Conservation (phyloP, 2,113 vertebrate genomes). For the Gasterosteus nipponicus region DNA sequence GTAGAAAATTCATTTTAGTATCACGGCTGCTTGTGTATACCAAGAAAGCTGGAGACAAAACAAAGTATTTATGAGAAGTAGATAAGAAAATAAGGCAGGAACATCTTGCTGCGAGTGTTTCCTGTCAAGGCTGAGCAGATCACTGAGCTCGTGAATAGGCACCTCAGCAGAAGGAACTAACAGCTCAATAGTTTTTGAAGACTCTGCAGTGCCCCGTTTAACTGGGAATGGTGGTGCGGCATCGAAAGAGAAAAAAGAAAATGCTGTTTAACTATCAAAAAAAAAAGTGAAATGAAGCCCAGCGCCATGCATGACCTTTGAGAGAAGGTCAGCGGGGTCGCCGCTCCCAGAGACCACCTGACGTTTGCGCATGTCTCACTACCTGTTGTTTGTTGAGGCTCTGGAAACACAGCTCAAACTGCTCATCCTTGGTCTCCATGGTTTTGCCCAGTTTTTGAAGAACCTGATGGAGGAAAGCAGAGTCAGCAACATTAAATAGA, state of each 20-base stretch:
- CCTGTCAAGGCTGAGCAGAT: conserved; percentile 38
- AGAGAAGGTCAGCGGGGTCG: background rate
- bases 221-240: background rate
- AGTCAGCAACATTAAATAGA: background rate
- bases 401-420: conserved; percentile 89
- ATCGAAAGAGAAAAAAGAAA: background rate
- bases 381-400: conserved; percentile 96
- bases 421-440: conserved; percentile 95
- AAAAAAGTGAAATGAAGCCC: background rate
- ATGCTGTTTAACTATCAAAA: background rate
- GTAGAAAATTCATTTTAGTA: background rate
- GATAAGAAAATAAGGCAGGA: conserved; percentile 14
- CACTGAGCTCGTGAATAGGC: conserved; percentile 30
- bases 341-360: background rate
- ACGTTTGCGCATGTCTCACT: background rate
- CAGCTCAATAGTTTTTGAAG: background rate
- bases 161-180: background rate
- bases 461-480: conserved; percentile 81
- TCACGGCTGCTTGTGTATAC: background rate
- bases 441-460: conserved; percentile 96
- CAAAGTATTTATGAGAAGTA: background rate
- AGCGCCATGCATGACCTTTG: background rate
- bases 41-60: background rate
- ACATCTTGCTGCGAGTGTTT: conserved; percentile 25
- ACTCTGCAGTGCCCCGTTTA: background rate